Base-by-base conservation (phyloP, 2,797 vertebrate species). In the Tragopan temminckii region DNA sequence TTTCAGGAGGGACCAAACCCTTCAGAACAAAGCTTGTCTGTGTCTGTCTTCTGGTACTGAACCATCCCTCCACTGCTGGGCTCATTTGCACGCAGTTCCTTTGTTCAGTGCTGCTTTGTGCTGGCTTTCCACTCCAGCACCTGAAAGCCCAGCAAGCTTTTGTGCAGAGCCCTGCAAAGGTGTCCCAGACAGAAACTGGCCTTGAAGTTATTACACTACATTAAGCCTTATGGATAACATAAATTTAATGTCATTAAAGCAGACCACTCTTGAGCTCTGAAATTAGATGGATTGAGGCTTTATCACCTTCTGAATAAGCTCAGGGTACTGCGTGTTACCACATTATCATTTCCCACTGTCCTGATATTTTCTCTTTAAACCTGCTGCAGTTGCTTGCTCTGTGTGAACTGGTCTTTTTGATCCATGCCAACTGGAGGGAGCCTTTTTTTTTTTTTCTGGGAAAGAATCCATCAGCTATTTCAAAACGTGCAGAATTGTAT, bases 401-500 rank as follows among this genome's bases (percentile, higher is more conserved):
- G 18, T 35, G 31, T 5, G 25, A 66, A 35, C 3, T 8, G 79
- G 21, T 27, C 52, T 50, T 58, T 88, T 75, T 82, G 63, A 82
- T 92, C 68, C 58, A 1, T 36, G 35, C 61, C 62, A 79, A 11
- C 83, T 63, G 80, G 25, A 23, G 67, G 71, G 45, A 85, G 70
- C 38, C 42, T 69, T 50, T 81, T 64, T 55, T 55, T 35, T 55
- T 64, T 62, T 80, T 72, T 46, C 82, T 52, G 42, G 83, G 71
- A 55, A 69, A 64, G 80, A 68, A 92, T 88, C 63, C 80, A 52
- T 90, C 77, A 55, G 50, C 23, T 50, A 25, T 70, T 94, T 85
- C 59, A 35, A 76, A 82, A 79, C 40, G 15, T 1, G 5, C n/a
- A 16, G 52, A 66, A 70, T 45, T 15, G 1, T 23, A 58, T 58